Percentiles rank a stretch among this genome's conserved stretches.
These are phyloP conservation scores for Gadus chalcogrammus DNA, from an alignment of 2,113 vertebrate genomes.

Conservation along the genomic window DNA sequence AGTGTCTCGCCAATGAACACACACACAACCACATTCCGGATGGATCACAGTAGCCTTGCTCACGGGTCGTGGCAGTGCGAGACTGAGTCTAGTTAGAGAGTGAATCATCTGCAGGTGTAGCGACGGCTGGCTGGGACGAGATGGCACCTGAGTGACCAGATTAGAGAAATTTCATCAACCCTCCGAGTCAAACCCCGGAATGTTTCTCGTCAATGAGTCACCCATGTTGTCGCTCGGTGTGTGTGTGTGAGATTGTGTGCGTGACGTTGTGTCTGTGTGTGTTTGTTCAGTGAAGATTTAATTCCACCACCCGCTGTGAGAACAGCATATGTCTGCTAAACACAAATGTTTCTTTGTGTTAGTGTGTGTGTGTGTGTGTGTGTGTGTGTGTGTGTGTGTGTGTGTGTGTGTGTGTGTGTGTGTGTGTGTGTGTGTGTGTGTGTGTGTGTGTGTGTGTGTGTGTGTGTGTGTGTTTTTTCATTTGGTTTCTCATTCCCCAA, in stretches of 20 bases:
- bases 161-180: conserved; percentile 26
- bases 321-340: not conserved
- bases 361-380: not conserved
- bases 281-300: not conserved
- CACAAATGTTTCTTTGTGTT: not conserved
- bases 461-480: not conserved
- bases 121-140: too few species aligned
- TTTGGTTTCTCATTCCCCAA: conserved; percentile 5
- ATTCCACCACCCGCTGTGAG: not conserved
- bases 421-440: not conserved
- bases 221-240: conserved; percentile 22
- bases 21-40: too few species aligned
- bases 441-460: not conserved
- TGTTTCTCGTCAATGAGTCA: conserved; percentile 59
- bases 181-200: conserved; percentile 33
- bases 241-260: not conserved
- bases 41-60: too few species aligned
- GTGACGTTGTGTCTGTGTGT: conserved; percentile 1
- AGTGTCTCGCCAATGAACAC: too few species aligned
- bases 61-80: too few species aligned
- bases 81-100: too few species aligned
- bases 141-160: too few species aligned
- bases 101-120: too few species aligned
- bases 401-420: conserved; percentile 10
- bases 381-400: conserved; percentile 5